These are phyloP conservation scores for Notolabrus celidotus DNA, from an alignment of 2,797 vertebrate genomes.

Conservation along the genomic window DNA sequence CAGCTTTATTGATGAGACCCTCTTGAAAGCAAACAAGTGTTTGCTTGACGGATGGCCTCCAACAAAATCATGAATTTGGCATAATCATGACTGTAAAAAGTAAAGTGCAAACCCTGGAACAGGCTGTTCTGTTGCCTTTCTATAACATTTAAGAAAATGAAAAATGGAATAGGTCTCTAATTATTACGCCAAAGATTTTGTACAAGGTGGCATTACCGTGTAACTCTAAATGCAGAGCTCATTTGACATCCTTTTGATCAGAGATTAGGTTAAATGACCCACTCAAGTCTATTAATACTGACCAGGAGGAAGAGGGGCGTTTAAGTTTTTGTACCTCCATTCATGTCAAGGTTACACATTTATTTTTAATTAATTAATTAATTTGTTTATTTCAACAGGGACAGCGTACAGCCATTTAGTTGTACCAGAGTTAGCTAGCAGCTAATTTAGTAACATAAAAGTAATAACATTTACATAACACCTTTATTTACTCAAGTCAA, in stretches of 20 bases:
- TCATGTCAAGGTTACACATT: too few species aligned
- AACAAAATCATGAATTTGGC: background rate
- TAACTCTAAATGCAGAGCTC: background rate
- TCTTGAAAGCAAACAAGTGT: background rate
- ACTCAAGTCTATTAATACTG: too few species aligned
- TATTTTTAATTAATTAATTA: too few species aligned
- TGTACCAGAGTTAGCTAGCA: too few species aligned
- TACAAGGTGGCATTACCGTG: background rate
- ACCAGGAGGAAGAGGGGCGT: too few species aligned
- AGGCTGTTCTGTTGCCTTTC: background rate
- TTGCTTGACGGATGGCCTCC: too few species aligned
- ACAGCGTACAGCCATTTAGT: too few species aligned
- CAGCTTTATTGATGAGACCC: background rate
- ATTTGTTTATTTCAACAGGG: too few species aligned
- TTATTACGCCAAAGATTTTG: conserved; percentile 2
- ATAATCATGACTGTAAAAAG: background rate
- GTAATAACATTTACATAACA: too few species aligned
- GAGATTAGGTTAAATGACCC: background rate
- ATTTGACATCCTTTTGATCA: background rate
- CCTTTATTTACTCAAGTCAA: too few species aligned
- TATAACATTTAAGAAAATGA: background rate
- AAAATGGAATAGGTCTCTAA: background rate
- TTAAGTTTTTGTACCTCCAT: too few species aligned
- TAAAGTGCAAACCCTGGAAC: background rate
- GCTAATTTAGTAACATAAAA: too few species aligned